Evolutionary conservation across 2,113 vertebrate species (phyloP).

Genomic region (Egretta garzetta): DNA sequence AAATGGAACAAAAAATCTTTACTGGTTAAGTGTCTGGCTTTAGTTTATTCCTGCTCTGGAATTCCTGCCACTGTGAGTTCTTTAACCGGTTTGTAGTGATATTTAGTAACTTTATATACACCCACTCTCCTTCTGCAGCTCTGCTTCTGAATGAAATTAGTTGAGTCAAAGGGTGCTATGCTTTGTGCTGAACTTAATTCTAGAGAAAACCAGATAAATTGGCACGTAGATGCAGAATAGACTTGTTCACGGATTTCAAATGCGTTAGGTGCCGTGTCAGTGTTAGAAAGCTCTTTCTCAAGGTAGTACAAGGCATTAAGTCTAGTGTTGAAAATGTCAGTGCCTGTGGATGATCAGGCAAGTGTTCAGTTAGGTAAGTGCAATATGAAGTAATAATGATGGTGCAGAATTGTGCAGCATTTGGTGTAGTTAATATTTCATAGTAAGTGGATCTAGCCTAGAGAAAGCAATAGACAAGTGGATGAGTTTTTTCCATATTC

Average conservation of each 20-base stretch:
- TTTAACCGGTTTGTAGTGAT: background rate
- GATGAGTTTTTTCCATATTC: background rate
- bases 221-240: background rate
- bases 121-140: background rate
- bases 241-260: background rate
- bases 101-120: background rate
- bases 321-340: slow-evolving; percentile 30
- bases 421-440: slow-evolving; percentile 31
- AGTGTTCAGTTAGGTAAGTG: background rate
- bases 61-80: background rate
- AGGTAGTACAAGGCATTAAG: background rate
- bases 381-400: slow-evolving; percentile 43
- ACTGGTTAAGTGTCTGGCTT: background rate
- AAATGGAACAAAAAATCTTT: background rate
- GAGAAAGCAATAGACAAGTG: background rate
- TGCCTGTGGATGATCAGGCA: background rate
- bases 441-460: background rate
- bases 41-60: background rate
- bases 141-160: slow-evolving; percentile 11
- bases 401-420: background rate
- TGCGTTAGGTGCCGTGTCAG: background rate
- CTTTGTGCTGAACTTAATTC: background rate
- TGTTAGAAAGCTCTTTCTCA: background rate
- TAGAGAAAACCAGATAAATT: background rate
- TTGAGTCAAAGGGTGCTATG: background rate